Evolutionary conservation across 2,797 vertebrate species (phyloP).

Genomic region (Coregonus sp.): DNA sequence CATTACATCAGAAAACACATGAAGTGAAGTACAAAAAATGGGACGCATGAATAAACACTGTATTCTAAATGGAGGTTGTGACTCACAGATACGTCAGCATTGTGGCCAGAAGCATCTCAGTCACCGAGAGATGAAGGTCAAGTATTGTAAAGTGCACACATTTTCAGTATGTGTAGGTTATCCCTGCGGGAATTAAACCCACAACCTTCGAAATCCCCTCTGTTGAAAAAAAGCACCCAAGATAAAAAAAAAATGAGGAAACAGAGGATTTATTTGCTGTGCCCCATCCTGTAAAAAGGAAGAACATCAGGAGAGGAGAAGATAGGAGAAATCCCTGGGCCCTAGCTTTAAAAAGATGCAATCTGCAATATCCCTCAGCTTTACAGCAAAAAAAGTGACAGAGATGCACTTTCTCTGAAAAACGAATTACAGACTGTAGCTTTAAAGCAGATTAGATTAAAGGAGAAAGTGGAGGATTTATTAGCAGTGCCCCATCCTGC

Average conservation of each 20-base stretch:
- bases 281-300: no score
- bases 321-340: neutral
- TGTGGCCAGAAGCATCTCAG: no score
- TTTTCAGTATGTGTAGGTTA: neutral
- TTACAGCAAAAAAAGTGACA: neutral
- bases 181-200: neutral
- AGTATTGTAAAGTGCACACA: neutral
- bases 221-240: neutral
- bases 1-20: neutral
- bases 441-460: constrained; percentile 9
- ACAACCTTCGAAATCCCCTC: neutral
- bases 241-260: neutral
- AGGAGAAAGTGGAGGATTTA: constrained; percentile 6
- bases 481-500: constrained; percentile 46
- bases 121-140: neutral
- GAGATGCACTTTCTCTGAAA: neutral
- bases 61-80: neutral
- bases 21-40: neutral
- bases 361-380: constrained; percentile 16
- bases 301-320: constrained; percentile 4
- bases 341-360: neutral
- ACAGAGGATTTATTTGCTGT: no score
- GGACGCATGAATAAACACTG: neutral
- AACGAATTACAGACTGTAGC: neutral
- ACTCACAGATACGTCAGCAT: no score